Evolutionary conservation across 2,797 vertebrate genomes (phyloP), one percentile per base, ranked within the genome.

Genomic region (Macrochelys suwanniensis): DNA sequence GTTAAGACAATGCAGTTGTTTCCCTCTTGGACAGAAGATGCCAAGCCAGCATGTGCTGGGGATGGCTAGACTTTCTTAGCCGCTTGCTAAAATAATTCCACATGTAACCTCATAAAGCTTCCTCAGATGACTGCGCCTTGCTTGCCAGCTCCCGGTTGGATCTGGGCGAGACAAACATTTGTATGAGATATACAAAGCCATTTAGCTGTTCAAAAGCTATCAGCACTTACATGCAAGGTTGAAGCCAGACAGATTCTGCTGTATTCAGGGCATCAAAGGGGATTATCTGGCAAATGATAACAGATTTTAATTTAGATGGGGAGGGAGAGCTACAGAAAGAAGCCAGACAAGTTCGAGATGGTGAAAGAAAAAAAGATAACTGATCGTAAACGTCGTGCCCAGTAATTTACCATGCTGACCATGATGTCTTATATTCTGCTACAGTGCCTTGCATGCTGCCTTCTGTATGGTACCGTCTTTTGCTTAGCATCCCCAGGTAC

Each of bases 231-330:
- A 96, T 87, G 96, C 92, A 90, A 97, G 97, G 94, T 92, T 93
- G 97, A 96, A 97, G 97, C 93, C 94, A 96, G 97, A 98, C 96
- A 94, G 97, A 97, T 96, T 95, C 95, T 91, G 97, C 89, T 47
- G 89, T 31, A 97, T 96, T 97, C 90, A 82, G 97, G 96, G 95
- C 97, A 98, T 98, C 98, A 98, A 96, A 98, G 96, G 96, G 97
- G 97, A 98, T 98, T 98, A 98, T 98, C 96, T 91, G 31, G 95
- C 94, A 97, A 97, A 95, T 7, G 96, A 98, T 98, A 98, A 96
- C 97, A 98, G 98, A 98, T 98, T 98, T 98, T 98, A 98, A 98
- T 98, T 98, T 98, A 98, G 98, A 97, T 96, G 97, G 96, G 88
- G 26, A 94, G 90, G 82, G 82, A 90, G 88, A 94, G 91, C 87